phyloP scores from a whole-genome alignment of 2,797 vertebrate genomes.

The Enteromius paludinosus region DNA sequence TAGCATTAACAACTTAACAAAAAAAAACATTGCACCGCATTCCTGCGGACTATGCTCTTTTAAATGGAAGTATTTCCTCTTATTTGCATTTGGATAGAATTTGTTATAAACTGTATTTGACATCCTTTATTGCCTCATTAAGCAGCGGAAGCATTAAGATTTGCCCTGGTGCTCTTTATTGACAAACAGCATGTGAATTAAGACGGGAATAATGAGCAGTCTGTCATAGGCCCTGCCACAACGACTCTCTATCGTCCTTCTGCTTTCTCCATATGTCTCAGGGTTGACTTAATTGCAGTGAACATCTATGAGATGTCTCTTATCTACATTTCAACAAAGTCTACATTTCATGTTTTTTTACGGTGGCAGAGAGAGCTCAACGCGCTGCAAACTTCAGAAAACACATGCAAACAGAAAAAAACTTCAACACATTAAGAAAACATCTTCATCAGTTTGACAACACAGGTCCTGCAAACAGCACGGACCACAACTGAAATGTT shows the following conservation, averaged over 20 bases:
- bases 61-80: neutral
- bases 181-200: conserved; percentile 31
- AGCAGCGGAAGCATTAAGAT: neutral
- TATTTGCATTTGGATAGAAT: neutral
- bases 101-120: neutral
- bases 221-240: conserved; percentile 27
- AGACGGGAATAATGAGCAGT: conserved; percentile 25
- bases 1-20: neutral
- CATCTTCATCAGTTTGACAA: too few species aligned
- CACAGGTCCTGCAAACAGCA: too few species aligned
- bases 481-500: too few species aligned
- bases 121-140: neutral
- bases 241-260: conserved; percentile 5
- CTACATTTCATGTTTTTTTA: neutral
- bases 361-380: too few species aligned
- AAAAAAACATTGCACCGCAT: neutral
- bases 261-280: neutral
- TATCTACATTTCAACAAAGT: neutral
- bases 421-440: too few species aligned
- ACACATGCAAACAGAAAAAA: too few species aligned
- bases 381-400: too few species aligned
- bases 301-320: neutral
- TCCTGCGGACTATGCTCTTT: neutral
- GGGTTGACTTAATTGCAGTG: neutral
- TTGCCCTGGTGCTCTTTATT: conserved; percentile 4